A percentile compares a stretch with the other conserved stretches of the same genome.
These are phyloP conservation scores for Galeruca laticollis DNA, from an alignment of 2,888 invertebrate genomes.

Conservation along the genomic window DNA sequence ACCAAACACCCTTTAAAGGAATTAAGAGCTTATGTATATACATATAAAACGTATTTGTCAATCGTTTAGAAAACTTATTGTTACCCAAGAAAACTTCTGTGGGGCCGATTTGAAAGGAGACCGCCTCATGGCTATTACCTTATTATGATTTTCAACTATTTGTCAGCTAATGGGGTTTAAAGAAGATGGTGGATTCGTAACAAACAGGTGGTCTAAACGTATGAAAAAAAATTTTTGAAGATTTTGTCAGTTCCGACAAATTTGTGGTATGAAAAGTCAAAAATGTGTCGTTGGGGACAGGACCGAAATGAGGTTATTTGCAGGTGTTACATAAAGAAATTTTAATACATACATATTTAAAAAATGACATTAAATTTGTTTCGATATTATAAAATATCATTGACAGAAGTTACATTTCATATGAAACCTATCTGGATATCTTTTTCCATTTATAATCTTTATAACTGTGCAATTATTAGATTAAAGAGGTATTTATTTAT, in stretches of 20 bases:
- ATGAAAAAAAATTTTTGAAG: neutral
- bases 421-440: too few species aligned
- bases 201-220: neutral
- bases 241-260: neutral
- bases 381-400: too few species aligned
- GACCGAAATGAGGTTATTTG: neutral
- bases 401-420: too few species aligned
- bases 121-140: neutral
- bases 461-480: too few species aligned
- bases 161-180: neutral
- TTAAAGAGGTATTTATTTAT: too few species aligned
- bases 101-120: neutral
- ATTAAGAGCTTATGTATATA: slow-evolving; percentile 1
- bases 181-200: slow-evolving; percentile 3
- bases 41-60: neutral
- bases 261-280: slow-evolving; percentile 4
- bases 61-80: neutral
- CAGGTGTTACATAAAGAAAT: neutral
- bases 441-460: too few species aligned
- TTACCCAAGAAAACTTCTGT: neutral
- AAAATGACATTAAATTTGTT: too few species aligned
- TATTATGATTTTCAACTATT: neutral
- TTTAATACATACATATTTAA: too few species aligned
- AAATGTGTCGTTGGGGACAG: neutral
- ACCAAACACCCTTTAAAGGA: neutral